Conservation (phyloP, 1,140 invertebrate species). For the Octopus bimaculoides region DNA sequence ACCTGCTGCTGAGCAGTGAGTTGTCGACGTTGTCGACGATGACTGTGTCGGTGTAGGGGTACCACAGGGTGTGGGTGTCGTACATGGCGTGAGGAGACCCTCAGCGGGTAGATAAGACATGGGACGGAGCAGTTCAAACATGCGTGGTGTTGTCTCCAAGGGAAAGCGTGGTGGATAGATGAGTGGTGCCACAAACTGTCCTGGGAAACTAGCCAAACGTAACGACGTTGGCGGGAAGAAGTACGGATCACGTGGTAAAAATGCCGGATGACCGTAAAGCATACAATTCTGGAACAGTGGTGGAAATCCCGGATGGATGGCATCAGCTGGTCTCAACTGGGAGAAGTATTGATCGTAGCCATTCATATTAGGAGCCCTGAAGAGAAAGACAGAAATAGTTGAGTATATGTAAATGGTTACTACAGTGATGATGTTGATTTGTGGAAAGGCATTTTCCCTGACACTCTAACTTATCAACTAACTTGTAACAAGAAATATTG, state of each 20-base stretch:
- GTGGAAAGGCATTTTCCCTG: too few species aligned
- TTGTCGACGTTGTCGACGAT: background rate
- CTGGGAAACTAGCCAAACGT: background rate
- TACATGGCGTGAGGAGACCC: background rate
- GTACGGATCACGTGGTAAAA: background rate
- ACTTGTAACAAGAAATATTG: too few species aligned
- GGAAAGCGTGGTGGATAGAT: background rate
- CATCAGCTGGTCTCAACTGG: background rate
- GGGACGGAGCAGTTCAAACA: background rate
- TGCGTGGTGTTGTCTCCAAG: background rate
- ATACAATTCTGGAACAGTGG: conserved; percentile 6
- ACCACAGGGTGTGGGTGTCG: background rate
- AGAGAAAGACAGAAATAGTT: too few species aligned
- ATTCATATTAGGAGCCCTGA: conserved; percentile 1
- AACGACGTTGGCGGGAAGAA: conserved; percentile 1
- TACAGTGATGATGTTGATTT: too few species aligned
- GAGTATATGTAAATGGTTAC: too few species aligned
- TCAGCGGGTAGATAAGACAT: background rate
- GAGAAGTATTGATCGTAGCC: background rate
- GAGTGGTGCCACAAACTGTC: background rate
- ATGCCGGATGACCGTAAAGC: conserved; percentile 7
- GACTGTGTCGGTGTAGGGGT: too few species aligned
- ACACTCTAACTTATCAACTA: too few species aligned
- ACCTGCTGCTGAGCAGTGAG: background rate
- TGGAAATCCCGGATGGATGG: background rate